Base-by-base conservation (phyloP, 2,797 vertebrate species). In the Lacerta bilineata region DNA sequence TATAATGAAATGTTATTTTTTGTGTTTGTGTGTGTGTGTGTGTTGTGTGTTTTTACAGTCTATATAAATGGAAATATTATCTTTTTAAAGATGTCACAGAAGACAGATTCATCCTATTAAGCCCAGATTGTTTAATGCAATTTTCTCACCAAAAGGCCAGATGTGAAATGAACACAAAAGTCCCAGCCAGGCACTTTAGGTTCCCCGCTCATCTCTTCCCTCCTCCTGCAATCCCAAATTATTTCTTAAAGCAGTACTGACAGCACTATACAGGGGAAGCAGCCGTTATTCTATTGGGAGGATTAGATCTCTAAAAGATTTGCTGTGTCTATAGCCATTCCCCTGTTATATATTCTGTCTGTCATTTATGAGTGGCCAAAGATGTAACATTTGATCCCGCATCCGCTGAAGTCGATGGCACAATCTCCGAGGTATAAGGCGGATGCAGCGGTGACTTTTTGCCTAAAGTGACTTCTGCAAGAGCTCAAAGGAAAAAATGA, bases 401-500 rank as follows among this genome's bases (percentile, higher is more conserved):
- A 82, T 87, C 66, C 7, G 81, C 5, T 71, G n/a, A 83, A 80
- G 7, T 41, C 89, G 92, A 91, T 74, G 88, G 86, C 74, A 89
- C 2, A 41, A 81, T 18, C 90, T 69, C 18, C 18, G 17, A 80
- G 68, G 69, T 66, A 89, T 66, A 75, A 81, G 15, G 77, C 59
- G 36, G 33, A 39, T 39, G 18, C 59, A 11, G 69, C 13, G 9
- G 59, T n/a, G 69, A n/a, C 88, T 11, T 69, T 55, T 23, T 33
- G 46, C 43, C 84, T 74, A 85, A 64, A 92, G 71, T 90, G 74
- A 83, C 83, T 86, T 5, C 76, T 5, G 29, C 74, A 74, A 90
- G 83, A 90, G 29, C 3, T 88, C 86, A 91, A 76, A 77, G 86
- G 9, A 29, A 91, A 91, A 84, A 92, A 91, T 59, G 61, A 88